Evolutionary conservation across 2,888 invertebrate species (phyloP).

Genomic region (Proisotoma minuta): DNA sequence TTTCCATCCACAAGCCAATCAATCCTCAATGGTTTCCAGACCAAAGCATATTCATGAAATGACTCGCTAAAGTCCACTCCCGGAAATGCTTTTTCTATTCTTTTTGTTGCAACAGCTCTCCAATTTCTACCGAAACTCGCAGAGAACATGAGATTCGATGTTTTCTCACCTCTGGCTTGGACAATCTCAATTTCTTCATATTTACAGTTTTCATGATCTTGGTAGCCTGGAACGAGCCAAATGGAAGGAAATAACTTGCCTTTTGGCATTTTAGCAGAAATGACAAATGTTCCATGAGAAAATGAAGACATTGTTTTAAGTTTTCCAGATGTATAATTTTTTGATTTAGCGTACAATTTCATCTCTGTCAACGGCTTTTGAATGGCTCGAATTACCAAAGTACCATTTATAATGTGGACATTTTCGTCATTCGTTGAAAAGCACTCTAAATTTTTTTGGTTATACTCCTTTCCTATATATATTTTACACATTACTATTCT

Average conservation of each 20-base stretch:
- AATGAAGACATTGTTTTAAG: conserved; percentile 25
- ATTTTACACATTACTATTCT: neutral
- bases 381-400: conserved; percentile 23
- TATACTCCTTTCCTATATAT: neutral
- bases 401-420: conserved; percentile 23
- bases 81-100: conserved; percentile 32
- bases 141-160: conserved; percentile 35
- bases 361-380: conserved; percentile 23
- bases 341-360: conserved; percentile 30
- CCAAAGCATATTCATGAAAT: conserved; percentile 43
- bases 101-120: conserved; percentile 22
- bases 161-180: conserved; percentile 37
- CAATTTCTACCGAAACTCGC: conserved; percentile 36
- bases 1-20: conserved; percentile 42
- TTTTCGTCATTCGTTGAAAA: conserved; percentile 29
- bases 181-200: conserved; percentile 45
- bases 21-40: conserved; percentile 39
- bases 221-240: conserved; percentile 38
- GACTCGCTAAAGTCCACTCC: conserved; percentile 33
- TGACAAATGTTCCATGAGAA: conserved; percentile 36
- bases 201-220: conserved; percentile 40
- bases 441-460: conserved; percentile 34
- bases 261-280: conserved; percentile 39
- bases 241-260: conserved; percentile 42
- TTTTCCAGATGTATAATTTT: conserved; percentile 37